A percentile compares a stretch with the other conserved stretches of the same genome.
Conservation (phyloP, 2,113 vertebrate species). For the Numenius arquata region DNA sequence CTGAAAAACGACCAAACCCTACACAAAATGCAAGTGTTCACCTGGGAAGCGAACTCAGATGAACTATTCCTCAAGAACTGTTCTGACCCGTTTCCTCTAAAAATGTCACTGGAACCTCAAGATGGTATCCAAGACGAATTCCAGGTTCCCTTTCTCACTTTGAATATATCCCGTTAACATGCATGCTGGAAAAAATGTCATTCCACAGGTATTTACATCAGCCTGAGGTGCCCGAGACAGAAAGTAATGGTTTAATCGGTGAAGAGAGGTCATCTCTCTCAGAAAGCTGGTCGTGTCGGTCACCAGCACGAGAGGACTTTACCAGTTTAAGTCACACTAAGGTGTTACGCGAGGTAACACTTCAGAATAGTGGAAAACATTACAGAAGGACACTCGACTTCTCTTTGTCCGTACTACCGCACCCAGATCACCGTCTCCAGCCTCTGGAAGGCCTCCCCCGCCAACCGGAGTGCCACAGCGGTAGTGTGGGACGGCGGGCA, state of each 20-base stretch:
- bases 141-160: not conserved
- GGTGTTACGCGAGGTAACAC: rapidly evolving
- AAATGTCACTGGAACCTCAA: not conserved
- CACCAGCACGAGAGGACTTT: rapidly evolving
- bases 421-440: rapidly evolving
- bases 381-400: rapidly evolving
- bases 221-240: not conserved
- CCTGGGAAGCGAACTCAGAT: rapidly evolving
- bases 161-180: rapidly evolving
- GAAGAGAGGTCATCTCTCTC: rapidly evolving
- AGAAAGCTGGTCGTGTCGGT: rapidly evolving
- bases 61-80: not conserved
- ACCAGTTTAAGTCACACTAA: rapidly evolving
- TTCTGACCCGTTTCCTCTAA: not conserved
- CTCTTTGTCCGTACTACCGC: rapidly evolving
- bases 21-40: rapidly evolving
- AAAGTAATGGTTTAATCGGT: rapidly evolving
- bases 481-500: rapidly evolving
- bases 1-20: not conserved
- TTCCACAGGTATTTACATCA: rapidly evolving
- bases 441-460: not conserved
- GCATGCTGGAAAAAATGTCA: rapidly evolving
- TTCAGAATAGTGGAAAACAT: not conserved
- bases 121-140: not conserved
- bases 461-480: rapidly evolving